Evolutionary conservation across 2,888 invertebrate species (phyloP), one percentile per base, ranked within the genome.

Genomic region (Drosophila mimetica): DNA sequence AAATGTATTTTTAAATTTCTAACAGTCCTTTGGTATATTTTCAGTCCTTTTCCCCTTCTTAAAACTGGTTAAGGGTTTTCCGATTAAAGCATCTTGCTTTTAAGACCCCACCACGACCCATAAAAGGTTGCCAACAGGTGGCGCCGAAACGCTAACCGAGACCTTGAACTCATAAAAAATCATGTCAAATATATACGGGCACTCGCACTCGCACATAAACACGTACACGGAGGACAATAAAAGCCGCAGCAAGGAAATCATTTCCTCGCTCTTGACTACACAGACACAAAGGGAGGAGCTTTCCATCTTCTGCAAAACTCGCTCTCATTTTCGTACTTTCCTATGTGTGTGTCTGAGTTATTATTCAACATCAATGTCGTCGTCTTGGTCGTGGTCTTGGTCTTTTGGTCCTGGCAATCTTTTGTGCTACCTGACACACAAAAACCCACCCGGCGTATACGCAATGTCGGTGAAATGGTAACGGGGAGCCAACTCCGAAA

Each of bases 121-220:
- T 20, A 57, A 74, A 59, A 57, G 16, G 47, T 25, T 32, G 73
- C 44, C 86, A 83, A 86, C 86, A 83, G 82, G 82, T 86, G 77
- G 84, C 84, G 81, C 55, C 51, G 61, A 76, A 77, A 79, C 70
- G 73, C 75, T 65, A 71, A 66, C 73, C 51, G 81, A 88, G 90
- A 90, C 90, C 89, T 90, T 89, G 90, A 90, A 90, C 90, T 81
- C 90, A 77, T 88, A 89, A 89, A 64, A 83, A 90, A 89, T 88
- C 86, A 88, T 89, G 88, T 85, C 86, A 83, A 65, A 71, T 71
- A 74, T 25, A 75, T 52, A 78, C 64, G 44, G 9, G 22, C 22
- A 22, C 5, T 4, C 4, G 55, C 51, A 51, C 30, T 48, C n/a
- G 61, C 55, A 50, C 54, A 63, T 28, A 63, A 51, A 39, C 59